phyloP scores from a whole-genome alignment of 2,113 vertebrate genomes.

The Eublepharis macularius region DNA sequence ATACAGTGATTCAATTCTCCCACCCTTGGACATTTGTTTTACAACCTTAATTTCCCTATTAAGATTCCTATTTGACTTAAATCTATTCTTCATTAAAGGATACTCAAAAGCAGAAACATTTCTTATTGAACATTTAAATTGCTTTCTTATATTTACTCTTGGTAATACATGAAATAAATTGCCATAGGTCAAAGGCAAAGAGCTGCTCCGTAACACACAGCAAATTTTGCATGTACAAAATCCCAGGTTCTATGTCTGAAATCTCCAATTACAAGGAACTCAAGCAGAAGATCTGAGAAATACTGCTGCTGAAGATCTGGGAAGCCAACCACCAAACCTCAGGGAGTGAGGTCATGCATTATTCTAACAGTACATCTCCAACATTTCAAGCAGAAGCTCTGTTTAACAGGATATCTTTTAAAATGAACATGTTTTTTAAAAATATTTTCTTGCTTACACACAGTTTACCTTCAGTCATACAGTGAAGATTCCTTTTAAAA shows the following conservation, averaged over 20 bases:
- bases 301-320: neutral
- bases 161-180: neutral
- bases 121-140: neutral
- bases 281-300: neutral
- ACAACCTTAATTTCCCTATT: neutral
- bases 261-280: neutral
- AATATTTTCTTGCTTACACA: no score
- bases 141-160: neutral
- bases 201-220: neutral
- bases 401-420: no score
- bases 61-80: neutral
- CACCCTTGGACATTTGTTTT: neutral
- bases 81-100: neutral
- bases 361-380: no score
- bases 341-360: no score
- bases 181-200: neutral
- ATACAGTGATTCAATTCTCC: neutral
- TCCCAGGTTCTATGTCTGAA: neutral
- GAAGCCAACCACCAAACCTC: no score
- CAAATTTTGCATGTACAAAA: neutral
- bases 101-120: neutral
- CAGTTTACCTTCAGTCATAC: no score
- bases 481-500: no score
- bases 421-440: no score
- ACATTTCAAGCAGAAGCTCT: no score